Evolutionary conservation across 2,888 invertebrate species (phyloP), one percentile per base, ranked within the genome.

Genomic region (Cabera pusaria): DNA sequence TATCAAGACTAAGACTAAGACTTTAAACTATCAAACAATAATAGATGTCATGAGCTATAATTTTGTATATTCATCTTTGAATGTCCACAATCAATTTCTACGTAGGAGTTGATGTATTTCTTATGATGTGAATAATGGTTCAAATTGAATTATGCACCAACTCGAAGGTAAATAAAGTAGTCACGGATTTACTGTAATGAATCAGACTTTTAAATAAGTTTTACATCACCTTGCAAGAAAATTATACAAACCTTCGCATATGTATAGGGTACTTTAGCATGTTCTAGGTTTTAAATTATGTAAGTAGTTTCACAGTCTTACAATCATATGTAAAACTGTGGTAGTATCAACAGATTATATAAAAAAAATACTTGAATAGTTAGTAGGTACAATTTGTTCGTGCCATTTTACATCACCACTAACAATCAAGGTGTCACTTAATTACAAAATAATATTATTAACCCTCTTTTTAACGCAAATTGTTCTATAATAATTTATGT

Each of bases 131-230:
- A 27, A 12, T 22, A 12, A 28, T 17, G 18, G 10, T 17, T 36
- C 25, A 37, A 40, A 41, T 40, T 45, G 28, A 34, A 24, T 24
- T 37, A 31, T 29, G 17, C n/a, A 17, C 34, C 7, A 37, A 41
- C 22, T 20, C n/a, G 10, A 8, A 40, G 24, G 40, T 40, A 48
- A 42, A 41, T 40, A 48, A 32, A 25, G 21, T 19, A 48, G 42
- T 54, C 51, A 54, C 42, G 44, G 41, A 41, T 31, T 41, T 44
- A 16, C 21, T 31, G 16, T 21, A 26, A 36, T 51, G 39, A 43
- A 39, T 51, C 44, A 49, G 33, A 38, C n/a, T 22, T 52, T 49
- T 29, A 50, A 55, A 53, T 53, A 56, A 26, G 16, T 29, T 49
- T 52, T 45, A 38, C 43, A 41, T 43, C 34, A 49, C 31, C 33